phyloP scores from a whole-genome alignment of 1,140 invertebrate species.

The Hirudo medicinalis region DNA sequence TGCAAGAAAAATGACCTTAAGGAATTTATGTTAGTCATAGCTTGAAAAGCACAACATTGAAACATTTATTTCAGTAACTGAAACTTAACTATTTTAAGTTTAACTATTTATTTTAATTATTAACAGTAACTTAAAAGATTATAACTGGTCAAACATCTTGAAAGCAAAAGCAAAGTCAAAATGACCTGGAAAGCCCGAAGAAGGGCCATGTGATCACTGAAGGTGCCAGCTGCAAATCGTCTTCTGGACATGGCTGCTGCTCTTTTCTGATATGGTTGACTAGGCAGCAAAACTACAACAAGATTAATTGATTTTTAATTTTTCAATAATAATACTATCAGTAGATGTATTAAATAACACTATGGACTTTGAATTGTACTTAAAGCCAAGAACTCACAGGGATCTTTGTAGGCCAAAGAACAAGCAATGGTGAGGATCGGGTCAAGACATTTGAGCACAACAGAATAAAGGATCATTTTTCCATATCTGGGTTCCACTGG shows the following conservation, averaged over 20 bases:
- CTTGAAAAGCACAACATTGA: no score
- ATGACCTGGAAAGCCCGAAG: constrained; percentile 68
- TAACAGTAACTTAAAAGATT: no score
- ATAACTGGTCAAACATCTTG: background rate
- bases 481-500: constrained; percentile 78
- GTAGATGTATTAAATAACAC: background rate
- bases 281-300: constrained; percentile 57
- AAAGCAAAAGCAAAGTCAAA: background rate
- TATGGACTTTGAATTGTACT: background rate
- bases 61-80: background rate
- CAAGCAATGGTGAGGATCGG: constrained; percentile 84
- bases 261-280: constrained; percentile 52
- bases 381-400: constrained; percentile 39
- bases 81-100: no score
- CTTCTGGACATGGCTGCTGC: constrained; percentile 49
- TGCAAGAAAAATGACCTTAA: no score
- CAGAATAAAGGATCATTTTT: constrained; percentile 77
- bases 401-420: constrained; percentile 62
- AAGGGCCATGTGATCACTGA: constrained; percentile 80
- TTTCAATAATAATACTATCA: constrained; percentile 3
- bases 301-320: constrained; percentile 10
- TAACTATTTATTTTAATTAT: no score
- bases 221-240: constrained; percentile 59
- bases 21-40: no score
- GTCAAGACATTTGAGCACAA: constrained; percentile 82